Base-by-base conservation (phyloP, 2,113 vertebrate species). In the Nesoenas mayeri region DNA sequence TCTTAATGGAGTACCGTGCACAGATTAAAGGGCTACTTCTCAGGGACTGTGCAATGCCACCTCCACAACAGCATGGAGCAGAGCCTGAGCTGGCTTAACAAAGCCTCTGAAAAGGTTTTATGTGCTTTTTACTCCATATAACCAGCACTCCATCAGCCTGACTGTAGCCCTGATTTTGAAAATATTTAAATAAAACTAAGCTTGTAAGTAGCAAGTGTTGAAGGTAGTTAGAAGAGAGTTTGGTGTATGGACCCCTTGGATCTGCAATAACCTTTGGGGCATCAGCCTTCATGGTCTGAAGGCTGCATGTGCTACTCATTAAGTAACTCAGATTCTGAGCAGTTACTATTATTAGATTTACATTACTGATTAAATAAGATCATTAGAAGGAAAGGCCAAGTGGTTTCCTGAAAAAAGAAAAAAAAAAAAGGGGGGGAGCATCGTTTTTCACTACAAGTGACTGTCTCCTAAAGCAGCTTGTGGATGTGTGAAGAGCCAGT, bases 61-160 rank as follows among this genome's bases (percentile, higher is more conserved):
- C 47, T 62, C 51, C 40, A 36, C 42, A 38, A 12, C 29, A 26
- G 26, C 1, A 0, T 1, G 6, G 10, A 64, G 11, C 12, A 2
- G 9, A 88, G n/a, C 47, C 56, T 67, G 38, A 29, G 32, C 15
- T 51, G 47, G 9, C 12, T 47, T 26, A 42, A 42, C 24, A 78
- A 73, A 81, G 36, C 42, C 42, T 25, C 56, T 26, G 16, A 8
- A 48, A 34, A n/a, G 2, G 4, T 21, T 51, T 73, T n/a, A 2
- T 1, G 1, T 28, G 26, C 25, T 60, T 58, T 61, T 31, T 11
- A 20, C 29, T 67, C 25, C 9, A 5, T 17, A 9, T 2, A 24
- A 22, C 3, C 66, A 31, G 14, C 5, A 54, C 24, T 38, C 20
- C 25, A 48, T n/a, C 56, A 87, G 54, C 58, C 58, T 16, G 20